These are phyloP conservation scores for Thymelicus lineola DNA, from an alignment of 2,888 invertebrate species.

Conservation along the genomic window DNA sequence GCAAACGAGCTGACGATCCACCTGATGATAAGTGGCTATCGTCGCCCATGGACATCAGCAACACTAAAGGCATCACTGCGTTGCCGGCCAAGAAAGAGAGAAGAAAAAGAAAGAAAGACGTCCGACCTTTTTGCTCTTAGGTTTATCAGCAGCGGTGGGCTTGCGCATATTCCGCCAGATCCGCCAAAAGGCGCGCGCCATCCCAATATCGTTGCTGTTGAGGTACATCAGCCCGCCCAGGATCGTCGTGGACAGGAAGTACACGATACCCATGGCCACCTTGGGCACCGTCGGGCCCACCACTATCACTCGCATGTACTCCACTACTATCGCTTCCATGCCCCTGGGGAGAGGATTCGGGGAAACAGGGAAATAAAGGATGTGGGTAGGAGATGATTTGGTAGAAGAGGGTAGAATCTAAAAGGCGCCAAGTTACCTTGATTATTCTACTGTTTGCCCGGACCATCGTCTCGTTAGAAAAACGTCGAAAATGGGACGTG, in stretches of 20 bases:
- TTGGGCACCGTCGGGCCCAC: conserved; percentile 84
- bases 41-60: too few species aligned
- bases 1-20: too few species aligned
- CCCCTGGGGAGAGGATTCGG: conserved; percentile 72
- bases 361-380: conserved; percentile 21
- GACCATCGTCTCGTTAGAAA: too few species aligned
- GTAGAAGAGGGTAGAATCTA: neutral
- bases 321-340: conserved; percentile 54
- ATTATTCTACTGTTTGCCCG: too few species aligned
- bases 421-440: too few species aligned
- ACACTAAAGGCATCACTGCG: too few species aligned
- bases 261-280: conserved; percentile 86
- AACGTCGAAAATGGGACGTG: too few species aligned
- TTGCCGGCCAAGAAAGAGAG: too few species aligned
- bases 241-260: conserved; percentile 76
- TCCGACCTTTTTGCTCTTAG: neutral
- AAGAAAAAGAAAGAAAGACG: too few species aligned
- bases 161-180: conserved; percentile 86
- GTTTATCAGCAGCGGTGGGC: conserved; percentile 41
- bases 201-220: conserved; percentile 91
- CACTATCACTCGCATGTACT: conserved; percentile 49
- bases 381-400: neutral
- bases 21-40: too few species aligned
- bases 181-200: conserved; percentile 88
- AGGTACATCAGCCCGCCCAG: conserved; percentile 85